Evolutionary conservation across 1,140 invertebrate genomes (phyloP), one percentile per base, ranked within the genome.

Genomic region (Diorhabda sublineata): DNA sequence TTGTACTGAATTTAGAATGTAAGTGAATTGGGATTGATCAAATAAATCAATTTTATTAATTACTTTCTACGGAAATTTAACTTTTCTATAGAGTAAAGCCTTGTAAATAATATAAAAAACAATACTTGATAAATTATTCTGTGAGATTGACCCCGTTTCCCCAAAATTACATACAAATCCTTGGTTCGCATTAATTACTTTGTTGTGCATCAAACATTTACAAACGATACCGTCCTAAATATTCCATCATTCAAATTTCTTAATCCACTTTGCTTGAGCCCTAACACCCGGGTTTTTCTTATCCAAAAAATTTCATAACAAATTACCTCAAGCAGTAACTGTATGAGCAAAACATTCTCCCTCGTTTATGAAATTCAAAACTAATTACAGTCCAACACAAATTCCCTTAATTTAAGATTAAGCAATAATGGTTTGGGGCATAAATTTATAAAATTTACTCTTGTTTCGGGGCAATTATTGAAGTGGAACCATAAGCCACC

Each of bases 391-490:
- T 52, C 47, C 47, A 52, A 52, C 47, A 52, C 47, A 52, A 52
- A 52, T 52, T 52, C 47, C 47, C 47, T 52, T 52, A 52, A 52
- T 52, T 52, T 52, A 52, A 52, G 47, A 52, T 52, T 52, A 52
- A 52, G 4, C 47, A 52, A 52, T 52, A 52, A 52, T 52, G 47
- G 47, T 52, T 52, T 52, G 2, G 47, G 47, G 47, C 47, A 52
- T 52, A 52, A 52, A 52, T 52, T 52, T 52, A 52, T 52, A 52
- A 52, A 52, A 52, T 52, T 52, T 52, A 52, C 47, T 52, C 47
- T 52, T 52, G 47, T 52, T 52, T 52, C 47, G 47, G 47, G 47
- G 47, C 47, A 52, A 52, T 52, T 52, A 52, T 52, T 52, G 47
- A 52, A 52, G 47, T 52, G 47, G 47, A 52, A n/a, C 47, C 47